These are phyloP conservation scores for Uloborus diversus DNA, from an alignment of 1,140 invertebrate genomes.

Conservation along the genomic window DNA sequence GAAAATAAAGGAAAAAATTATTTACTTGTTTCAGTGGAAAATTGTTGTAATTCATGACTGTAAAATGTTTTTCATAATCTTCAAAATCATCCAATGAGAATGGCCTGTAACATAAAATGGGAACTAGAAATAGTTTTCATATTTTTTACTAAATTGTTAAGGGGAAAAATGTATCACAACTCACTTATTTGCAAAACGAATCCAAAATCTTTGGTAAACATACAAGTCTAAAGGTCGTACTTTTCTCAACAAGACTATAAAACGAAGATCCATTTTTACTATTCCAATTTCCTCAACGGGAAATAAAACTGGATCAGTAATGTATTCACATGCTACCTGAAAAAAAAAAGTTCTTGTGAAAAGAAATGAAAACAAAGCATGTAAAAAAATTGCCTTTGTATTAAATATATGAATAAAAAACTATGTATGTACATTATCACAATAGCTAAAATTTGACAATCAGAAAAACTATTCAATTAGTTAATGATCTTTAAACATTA, in stretches of 20 bases:
- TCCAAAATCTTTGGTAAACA: conserved; percentile 85
- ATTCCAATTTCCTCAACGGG: conserved; percentile 75
- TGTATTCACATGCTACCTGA: conserved; percentile 83
- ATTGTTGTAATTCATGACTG: conserved; percentile 87
- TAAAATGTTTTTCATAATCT: conserved; percentile 90
- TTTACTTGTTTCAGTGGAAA: conserved; percentile 64
- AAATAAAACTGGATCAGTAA: conserved; percentile 85
- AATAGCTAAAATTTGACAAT: too few species aligned
- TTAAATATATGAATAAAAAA: too few species aligned
- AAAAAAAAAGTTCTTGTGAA: too few species aligned
- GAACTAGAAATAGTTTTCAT: background rate
- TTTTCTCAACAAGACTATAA: conserved; percentile 81
- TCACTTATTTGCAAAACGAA: conserved; percentile 85
- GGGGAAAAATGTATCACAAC: conserved; percentile 18
- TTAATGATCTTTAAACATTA: too few species aligned
- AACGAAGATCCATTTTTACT: conserved; percentile 92
- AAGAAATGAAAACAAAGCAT: too few species aligned
- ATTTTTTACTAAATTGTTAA: background rate
- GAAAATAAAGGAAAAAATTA: conserved; percentile 65
- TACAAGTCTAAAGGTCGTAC: conserved; percentile 79
- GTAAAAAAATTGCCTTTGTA: too few species aligned
- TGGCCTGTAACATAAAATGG: conserved; percentile 62
- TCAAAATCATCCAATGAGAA: conserved; percentile 83
- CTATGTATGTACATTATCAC: too few species aligned
- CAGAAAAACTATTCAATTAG: too few species aligned